Conservation (phyloP, 2,888 invertebrate genomes). For the Corythucha ciliata region DNA sequence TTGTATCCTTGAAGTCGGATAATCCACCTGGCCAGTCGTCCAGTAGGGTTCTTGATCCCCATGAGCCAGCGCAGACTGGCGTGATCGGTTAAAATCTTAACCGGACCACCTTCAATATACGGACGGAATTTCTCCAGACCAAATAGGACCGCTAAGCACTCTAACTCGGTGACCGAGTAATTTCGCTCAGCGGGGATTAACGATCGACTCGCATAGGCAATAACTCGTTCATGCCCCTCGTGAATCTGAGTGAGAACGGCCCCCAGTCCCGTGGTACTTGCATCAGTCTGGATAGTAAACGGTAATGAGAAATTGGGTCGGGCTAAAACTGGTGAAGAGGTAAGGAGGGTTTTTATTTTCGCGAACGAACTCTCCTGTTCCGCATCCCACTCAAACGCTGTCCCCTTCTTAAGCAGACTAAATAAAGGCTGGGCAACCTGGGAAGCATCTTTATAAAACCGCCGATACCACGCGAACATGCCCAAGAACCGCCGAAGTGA, state of each 20-base stretch:
- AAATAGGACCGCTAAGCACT: constrained; percentile 34
- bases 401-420: constrained; percentile 26
- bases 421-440: constrained; percentile 30
- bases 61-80: constrained; percentile 31
- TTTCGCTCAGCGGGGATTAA: constrained; percentile 30
- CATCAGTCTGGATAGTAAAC: constrained; percentile 27
- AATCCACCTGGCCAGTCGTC: constrained; percentile 33
- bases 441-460: constrained; percentile 33
- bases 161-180: constrained; percentile 31
- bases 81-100: constrained; percentile 27
- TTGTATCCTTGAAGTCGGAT: not conserved
- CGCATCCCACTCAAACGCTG: constrained; percentile 13
- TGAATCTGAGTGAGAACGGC: constrained; percentile 31
- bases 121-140: constrained; percentile 30
- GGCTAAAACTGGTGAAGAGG: constrained; percentile 23
- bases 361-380: constrained; percentile 20
- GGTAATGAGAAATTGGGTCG: constrained; percentile 27
- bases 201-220: constrained; percentile 33
- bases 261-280: constrained; percentile 22
- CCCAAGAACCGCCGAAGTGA: constrained; percentile 21
- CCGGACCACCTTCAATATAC: constrained; percentile 33
- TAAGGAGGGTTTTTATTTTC: constrained; percentile 7
- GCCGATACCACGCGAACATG: constrained; percentile 29
- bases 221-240: constrained; percentile 30
- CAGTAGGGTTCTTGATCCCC: constrained; percentile 30